These are phyloP conservation scores for Myrmecophaga tridactyla DNA, from an alignment of 2,113 vertebrate species.

Conservation along the genomic window DNA sequence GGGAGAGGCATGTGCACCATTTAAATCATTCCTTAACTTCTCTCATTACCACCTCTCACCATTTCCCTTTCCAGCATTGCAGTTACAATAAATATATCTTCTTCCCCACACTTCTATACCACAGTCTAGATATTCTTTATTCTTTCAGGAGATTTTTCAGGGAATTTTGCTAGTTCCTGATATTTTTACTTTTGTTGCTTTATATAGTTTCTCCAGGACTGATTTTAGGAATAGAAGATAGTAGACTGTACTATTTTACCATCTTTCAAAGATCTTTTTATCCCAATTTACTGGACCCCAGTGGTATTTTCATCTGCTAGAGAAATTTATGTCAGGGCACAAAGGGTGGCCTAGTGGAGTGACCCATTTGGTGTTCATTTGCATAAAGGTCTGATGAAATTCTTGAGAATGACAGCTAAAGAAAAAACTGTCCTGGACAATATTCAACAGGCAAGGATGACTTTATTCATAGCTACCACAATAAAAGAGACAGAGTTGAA, in stretches of 20 bases:
- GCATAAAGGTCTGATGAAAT: neutral
- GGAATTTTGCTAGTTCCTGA: neutral
- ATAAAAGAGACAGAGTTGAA: too few species aligned
- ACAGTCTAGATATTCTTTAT: neutral
- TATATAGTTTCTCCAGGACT: neutral
- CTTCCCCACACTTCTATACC: neutral
- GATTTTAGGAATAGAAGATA: neutral
- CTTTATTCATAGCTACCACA: too few species aligned
- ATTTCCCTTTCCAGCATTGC: neutral
- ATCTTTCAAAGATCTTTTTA: neutral
- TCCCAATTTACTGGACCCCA: neutral
- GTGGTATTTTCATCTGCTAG: neutral
- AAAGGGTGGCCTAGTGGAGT: neutral
- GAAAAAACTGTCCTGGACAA: too few species aligned
- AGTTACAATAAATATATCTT: neutral
- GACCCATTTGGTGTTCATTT: neutral
- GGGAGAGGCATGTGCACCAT: neutral
- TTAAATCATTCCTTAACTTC: neutral
- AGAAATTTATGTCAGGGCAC: neutral
- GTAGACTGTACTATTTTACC: neutral
- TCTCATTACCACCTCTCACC: neutral
- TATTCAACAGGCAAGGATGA: too few species aligned
- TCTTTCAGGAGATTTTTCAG: neutral
- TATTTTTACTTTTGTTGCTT: neutral
- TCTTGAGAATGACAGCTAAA: neutral